Evolutionary conservation across 2,888 invertebrate genomes (phyloP), one percentile per base, ranked within the genome.

Genomic region (Heliconius sara): DNA sequence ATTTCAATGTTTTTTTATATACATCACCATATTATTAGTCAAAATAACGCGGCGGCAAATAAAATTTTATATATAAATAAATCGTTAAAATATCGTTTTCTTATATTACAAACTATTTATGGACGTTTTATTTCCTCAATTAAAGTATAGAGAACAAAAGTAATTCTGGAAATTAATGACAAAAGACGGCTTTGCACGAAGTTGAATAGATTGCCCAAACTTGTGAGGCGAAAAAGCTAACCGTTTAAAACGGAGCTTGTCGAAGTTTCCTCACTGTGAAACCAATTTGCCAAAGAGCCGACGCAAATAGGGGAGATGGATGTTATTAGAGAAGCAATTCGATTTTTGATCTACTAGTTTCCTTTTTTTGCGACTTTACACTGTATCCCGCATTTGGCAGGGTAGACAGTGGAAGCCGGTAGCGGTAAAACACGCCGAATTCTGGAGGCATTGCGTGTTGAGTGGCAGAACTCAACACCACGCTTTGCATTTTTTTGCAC

Each of bases 261-360:
- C 76, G 74, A 81, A 81, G 81, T 81, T 81, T 81, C 76, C 77
- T 65, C 71, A 78, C 78, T 79, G 79, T 77, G 76, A 83, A 85
- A 83, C 82, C 84, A 83, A 85, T 84, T 85, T 84, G 73, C 81
- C 76, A 77, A 78, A 81, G 79, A 83, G 79, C 68, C 76, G 79
- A 83, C 74, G 82, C 81, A 83, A 84, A 84, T 83, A 82, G 78
- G 81, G 80, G 63, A 77, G 78, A 83, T 81, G 80, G 79, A 81
- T 83, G 82, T 83, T 84, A 83, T 84, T 83, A 83, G 78, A 79
- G 67, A 79, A 82, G 80, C 78, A 57, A 83, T 82, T 83, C 81
- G 76, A 80, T 78, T 80, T 78, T 81, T 82, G 79, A 79, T 80
- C 76, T 77, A 78, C 63, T 75, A 82, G 78, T 30, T 60, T 60